These are phyloP conservation scores for Spongilla lacustris DNA, from an alignment of 37 sponge, comb jelly and placozoan species.

Conservation along the genomic window DNA sequence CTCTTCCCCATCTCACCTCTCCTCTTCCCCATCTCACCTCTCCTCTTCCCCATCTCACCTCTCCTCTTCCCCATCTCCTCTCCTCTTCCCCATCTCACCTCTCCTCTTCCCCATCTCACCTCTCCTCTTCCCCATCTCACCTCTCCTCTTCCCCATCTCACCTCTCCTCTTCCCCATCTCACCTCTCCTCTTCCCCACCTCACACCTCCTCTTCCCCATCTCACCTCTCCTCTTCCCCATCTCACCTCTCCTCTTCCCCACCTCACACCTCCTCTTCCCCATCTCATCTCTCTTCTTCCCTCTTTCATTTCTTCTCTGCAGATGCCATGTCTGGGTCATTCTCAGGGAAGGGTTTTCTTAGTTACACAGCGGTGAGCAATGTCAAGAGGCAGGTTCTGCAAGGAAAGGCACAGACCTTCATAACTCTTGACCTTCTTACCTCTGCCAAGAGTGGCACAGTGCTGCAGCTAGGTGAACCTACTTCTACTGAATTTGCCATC, in stretches of 20 bases:
- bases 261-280: neutral
- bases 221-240: neutral
- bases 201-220: neutral
- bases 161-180: too few species aligned
- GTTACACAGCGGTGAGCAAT: neutral
- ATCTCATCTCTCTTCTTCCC: neutral
- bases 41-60: neutral
- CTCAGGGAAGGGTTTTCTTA: neutral
- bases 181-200: neutral
- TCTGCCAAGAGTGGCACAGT: slow-evolving; percentile 27
- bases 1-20: neutral
- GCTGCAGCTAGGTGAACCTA: slow-evolving; percentile 40
- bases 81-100: too few species aligned
- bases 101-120: neutral
- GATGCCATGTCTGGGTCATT: slow-evolving; percentile 5
- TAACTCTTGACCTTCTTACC: slow-evolving; percentile 41
- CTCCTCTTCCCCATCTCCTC: neutral
- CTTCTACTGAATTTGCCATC: slow-evolving; percentile 29
- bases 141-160: too few species aligned
- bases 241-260: neutral
- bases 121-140: neutral
- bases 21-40: neutral
- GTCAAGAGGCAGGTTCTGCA: neutral
- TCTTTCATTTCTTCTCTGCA: neutral
- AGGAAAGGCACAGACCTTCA: slow-evolving; percentile 23